Evolutionary conservation across 2,888 invertebrate species (phyloP).

Genomic region (Ecdyonurus torrentis): DNA sequence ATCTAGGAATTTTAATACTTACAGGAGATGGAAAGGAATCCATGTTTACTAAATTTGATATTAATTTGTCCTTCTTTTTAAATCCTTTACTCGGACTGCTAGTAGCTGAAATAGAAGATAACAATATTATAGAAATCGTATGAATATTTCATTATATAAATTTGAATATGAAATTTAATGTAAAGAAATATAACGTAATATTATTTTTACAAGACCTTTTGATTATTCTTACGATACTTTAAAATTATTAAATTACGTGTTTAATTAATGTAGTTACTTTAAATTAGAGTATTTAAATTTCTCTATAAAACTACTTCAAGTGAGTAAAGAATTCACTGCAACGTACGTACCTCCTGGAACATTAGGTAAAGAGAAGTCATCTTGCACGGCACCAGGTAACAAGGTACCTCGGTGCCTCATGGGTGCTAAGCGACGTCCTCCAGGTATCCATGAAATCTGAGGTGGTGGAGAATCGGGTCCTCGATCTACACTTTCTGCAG

Average conservation of each 20-base stretch:
- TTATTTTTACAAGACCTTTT: too few species aligned
- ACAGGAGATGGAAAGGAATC: background rate
- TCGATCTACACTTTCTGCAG: background rate
- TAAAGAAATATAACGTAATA: too few species aligned
- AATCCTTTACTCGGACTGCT: constrained; percentile 23
- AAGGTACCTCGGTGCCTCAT: background rate
- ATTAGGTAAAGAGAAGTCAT: constrained; percentile 40
- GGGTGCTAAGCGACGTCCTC: background rate
- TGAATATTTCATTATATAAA: too few species aligned
- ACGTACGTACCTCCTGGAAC: constrained; percentile 42
- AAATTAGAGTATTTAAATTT: too few species aligned
- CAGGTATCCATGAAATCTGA: background rate
- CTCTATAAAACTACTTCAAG: too few species aligned
- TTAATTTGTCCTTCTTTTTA: constrained; percentile 18
- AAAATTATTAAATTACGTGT: too few species aligned
- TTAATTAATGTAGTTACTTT: too few species aligned
- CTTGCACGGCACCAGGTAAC: constrained; percentile 13
- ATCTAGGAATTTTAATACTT: background rate
- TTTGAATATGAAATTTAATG: too few species aligned
- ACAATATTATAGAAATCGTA: too few species aligned
- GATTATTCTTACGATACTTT: too few species aligned
- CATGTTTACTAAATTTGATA: background rate
- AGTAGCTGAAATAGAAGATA: constrained; percentile 19
- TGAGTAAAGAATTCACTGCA: too few species aligned
- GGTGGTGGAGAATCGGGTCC: background rate